Conservation (phyloP, 2,113 vertebrate genomes). For the Donacobius atricapilla region DNA sequence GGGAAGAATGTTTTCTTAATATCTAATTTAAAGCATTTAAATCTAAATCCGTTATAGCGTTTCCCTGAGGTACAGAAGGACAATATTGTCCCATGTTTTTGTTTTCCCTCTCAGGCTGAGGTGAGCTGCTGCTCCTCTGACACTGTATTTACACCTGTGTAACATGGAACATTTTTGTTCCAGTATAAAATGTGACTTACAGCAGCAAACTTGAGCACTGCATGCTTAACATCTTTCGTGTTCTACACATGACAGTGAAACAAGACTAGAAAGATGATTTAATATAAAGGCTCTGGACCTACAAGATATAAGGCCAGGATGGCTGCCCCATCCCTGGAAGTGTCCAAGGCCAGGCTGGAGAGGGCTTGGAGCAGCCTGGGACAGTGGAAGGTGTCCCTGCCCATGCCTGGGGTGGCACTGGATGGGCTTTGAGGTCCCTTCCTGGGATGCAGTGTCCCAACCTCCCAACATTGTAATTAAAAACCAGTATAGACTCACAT, state of each 20-base stretch:
- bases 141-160: neutral
- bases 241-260: neutral
- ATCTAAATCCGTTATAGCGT: neutral
- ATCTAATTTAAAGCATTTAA: neutral
- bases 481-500: neutral
- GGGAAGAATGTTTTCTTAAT: neutral
- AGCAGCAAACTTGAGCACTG: neutral
- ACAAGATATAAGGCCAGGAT: neutral
- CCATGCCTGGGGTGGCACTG: neutral
- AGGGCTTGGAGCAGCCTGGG: rapidly evolving
- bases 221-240: too few relatives aligned
- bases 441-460: neutral
- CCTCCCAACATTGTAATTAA: neutral
- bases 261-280: neutral
- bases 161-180: neutral
- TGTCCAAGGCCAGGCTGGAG: rapidly evolving
- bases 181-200: neutral
- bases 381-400: neutral
- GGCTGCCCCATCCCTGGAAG: neutral
- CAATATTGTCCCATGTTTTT: neutral
- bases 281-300: neutral
- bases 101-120: neutral
- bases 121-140: neutral
- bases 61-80: neutral
- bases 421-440: neutral